Base-by-base conservation (phyloP, 2,888 invertebrate genomes). In the Ischnura elegans region DNA sequence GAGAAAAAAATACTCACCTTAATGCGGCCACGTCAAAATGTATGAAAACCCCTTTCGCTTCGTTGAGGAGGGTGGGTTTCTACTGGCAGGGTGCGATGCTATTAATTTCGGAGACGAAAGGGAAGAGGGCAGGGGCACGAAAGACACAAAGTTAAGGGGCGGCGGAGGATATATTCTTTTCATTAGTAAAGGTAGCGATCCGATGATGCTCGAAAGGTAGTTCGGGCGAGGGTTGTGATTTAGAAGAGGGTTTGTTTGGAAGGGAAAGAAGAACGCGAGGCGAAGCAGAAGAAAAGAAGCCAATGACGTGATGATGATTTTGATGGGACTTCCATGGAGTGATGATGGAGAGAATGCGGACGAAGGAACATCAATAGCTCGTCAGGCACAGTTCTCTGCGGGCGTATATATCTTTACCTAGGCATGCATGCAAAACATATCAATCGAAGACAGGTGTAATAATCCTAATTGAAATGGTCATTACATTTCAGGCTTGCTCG, bases 271-370 rank as follows among this genome's bases (percentile, higher is more conserved):
- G 55, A 42, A 25, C 25, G 4, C 25, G 87, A 55, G 43, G 29
- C 90, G 90, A 90, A 55, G 36, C 13, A 51, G 51, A 51, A 51
- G n/a, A n/a, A 87, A 51, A 87, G 55, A 87, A 29, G 87, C 25
- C 55, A 25, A 87, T 55, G 51, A 19, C 21, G 61, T 55, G 87
- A 87, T 76, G 76, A 76, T 76, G 76, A 47, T 47, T 5, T 8
- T 47, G 47, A 47, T 47, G 76, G 13, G 76, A 36, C 10, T 76
- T 61, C 5, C 36, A 76, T 76, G 76, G 76, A 76, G 29, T 76
- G 76, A 36, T 36, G 76, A 16, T 13, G 36, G 36, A 25, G 76
- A 51, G 51, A 8, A 19, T 13, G 51, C 47, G 47, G n/a, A n/a
- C n/a, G n/a, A n/a, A n/a, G n/a, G n/a, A n/a, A n/a, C n/a, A n/a